phyloP scores from a whole-genome alignment of 2,888 invertebrate genomes.

The Theretra japonica region DNA sequence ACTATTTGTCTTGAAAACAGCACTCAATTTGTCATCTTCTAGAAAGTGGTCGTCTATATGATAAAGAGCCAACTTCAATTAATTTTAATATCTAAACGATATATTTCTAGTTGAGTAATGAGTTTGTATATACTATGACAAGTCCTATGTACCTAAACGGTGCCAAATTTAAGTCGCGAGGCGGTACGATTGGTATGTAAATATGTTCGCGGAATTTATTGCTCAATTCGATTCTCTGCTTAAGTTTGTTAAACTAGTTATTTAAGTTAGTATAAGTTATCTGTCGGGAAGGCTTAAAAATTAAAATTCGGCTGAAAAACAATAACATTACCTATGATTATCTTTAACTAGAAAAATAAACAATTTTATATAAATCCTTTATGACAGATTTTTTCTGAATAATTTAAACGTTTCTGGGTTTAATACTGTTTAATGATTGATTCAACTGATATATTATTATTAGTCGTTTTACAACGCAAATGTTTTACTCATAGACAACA shows the following conservation, averaged over 20 bases:
- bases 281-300: neutral
- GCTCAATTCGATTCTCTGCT: conserved; percentile 30
- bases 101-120: conserved; percentile 40
- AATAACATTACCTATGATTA: neutral
- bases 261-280: neutral
- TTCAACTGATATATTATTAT: neutral
- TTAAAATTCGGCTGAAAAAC: neutral
- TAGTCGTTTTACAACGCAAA: conserved; percentile 7
- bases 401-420: neutral
- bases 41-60: no score
- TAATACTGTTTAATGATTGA: neutral
- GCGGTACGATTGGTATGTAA: conserved; percentile 53
- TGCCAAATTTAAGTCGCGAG: conserved; percentile 63
- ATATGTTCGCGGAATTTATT: conserved; percentile 39
- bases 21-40: no score
- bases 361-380: neutral
- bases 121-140: conserved; percentile 61
- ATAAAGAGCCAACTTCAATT: neutral
- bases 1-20: no score
- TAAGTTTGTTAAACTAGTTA: neutral
- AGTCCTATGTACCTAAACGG: conserved; percentile 79
- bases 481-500: neutral
- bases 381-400: neutral
- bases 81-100: conserved; percentile 31
- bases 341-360: neutral